A percentile compares a stretch with the other conserved stretches of the same genome.
Conservation (phyloP, 1,140 invertebrate species). For the Bombus ignitus region DNA sequence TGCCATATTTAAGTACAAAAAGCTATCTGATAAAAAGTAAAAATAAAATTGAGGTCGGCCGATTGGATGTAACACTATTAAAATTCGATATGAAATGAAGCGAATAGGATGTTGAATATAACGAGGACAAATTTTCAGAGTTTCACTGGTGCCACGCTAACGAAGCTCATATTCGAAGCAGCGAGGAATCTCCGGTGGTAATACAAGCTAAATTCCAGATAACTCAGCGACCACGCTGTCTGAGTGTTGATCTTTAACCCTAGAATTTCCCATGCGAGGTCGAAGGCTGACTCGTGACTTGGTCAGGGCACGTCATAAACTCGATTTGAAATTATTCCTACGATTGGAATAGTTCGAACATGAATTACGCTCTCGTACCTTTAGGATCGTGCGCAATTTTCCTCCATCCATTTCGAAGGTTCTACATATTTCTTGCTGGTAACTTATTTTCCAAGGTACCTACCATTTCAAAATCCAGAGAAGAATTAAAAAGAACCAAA, state of each 20-base stretch:
- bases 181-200: constrained; percentile 14
- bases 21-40: not conserved
- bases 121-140: constrained; percentile 5
- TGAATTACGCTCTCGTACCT: not conserved
- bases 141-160: constrained; percentile 3
- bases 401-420: not conserved
- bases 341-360: constrained; percentile 13
- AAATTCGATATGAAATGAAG: not conserved
- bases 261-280: not conserved
- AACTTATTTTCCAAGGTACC: too few species aligned
- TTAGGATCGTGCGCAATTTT: not conserved
- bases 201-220: constrained; percentile 31
- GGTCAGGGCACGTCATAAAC: not conserved
- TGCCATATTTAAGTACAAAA: not conserved
- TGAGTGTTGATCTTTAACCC: constrained; percentile 27
- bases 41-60: not conserved
- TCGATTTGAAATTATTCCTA: constrained; percentile 29
- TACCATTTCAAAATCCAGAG: not conserved
- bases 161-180: not conserved
- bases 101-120: not conserved
- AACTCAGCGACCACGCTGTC: constrained; percentile 6
- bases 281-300: constrained; percentile 2
- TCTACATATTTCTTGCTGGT: not conserved
- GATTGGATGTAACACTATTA: not conserved
- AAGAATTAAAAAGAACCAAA: not conserved